Evolutionary conservation across 1,140 invertebrate species (phyloP).

Genomic region (Lasioglossum baleicum): DNA sequence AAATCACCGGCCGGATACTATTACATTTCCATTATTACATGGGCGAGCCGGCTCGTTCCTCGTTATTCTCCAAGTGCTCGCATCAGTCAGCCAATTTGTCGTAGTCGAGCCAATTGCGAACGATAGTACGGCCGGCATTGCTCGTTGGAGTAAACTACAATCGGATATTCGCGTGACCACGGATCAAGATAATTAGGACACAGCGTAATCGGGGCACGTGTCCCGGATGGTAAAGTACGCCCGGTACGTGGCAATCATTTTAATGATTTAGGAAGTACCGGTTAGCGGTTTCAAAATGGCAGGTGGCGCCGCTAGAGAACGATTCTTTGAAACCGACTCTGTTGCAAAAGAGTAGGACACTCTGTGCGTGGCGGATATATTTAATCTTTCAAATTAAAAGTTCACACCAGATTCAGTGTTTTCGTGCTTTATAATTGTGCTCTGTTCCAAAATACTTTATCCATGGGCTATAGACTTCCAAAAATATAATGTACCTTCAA

Average conservation of each 20-base stretch:
- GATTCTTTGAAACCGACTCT: no score
- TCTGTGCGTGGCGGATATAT: no score
- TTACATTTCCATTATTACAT: neutral
- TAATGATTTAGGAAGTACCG: slow-evolving; percentile 56
- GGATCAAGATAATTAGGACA: slow-evolving; percentile 68
- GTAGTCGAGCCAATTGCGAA: slow-evolving; percentile 36
- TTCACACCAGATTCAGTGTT: no score
- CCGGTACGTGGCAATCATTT: slow-evolving; percentile 65
- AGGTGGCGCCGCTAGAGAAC: no score
- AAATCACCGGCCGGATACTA: neutral
- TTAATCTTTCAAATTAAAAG: no score
- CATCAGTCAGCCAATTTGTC: slow-evolving; percentile 34
- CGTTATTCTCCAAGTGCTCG: slow-evolving; percentile 8
- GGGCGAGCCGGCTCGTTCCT: neutral
- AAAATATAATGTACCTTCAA: no score
- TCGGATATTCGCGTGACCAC: slow-evolving; percentile 57
- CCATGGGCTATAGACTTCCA: no score
- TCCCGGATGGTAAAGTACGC: slow-evolving; percentile 62
- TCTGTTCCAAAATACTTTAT: no score
- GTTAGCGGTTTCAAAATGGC: slow-evolving; percentile 2
- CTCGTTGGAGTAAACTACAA: slow-evolving; percentile 52
- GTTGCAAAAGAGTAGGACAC: no score
- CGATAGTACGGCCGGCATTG: slow-evolving; percentile 19
- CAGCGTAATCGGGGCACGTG: slow-evolving; percentile 65
- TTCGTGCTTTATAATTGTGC: no score